Conservation (phyloP, 2,888 invertebrate species). For the Gari tellinella region DNA sequence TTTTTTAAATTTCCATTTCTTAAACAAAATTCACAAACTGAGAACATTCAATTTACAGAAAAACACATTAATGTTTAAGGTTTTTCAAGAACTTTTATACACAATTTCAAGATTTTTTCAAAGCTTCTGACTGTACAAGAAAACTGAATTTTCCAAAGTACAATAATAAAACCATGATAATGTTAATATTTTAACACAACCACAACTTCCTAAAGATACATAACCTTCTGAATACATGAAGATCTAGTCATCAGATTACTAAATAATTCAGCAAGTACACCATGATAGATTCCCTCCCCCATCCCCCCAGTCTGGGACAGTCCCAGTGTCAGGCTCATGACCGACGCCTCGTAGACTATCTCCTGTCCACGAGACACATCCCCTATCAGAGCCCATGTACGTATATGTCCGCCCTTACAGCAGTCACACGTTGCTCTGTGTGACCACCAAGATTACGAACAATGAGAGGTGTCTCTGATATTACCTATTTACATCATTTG, state of each 20-base stretch:
- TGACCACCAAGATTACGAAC: constrained; percentile 51
- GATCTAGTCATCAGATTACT: constrained; percentile 39
- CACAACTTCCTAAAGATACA: too few species aligned
- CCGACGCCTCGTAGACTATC: constrained; percentile 6
- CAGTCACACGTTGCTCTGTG: constrained; percentile 25
- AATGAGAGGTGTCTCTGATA: constrained; percentile 26
- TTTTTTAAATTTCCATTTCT: too few species aligned
- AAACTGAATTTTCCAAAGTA: too few species aligned
- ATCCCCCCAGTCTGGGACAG: not conserved
- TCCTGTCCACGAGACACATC: not conserved
- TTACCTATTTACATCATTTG: constrained; percentile 40
- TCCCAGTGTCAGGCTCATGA: constrained; percentile 19
- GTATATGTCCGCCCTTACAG: constrained; percentile 48
- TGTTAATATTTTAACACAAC: too few species aligned
- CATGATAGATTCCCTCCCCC: not conserved
- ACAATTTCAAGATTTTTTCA: too few species aligned
- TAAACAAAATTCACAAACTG: too few species aligned
- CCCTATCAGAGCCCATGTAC: constrained; percentile 1
- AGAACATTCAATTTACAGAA: too few species aligned
- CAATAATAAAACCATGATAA: too few species aligned
- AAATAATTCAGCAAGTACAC: constrained; percentile 35
- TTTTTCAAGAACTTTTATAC: too few species aligned
- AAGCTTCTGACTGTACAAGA: too few species aligned
- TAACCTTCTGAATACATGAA: too few species aligned
- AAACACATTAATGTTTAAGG: too few species aligned